Evolutionary conservation across 1,140 invertebrate genomes (phyloP).

Genomic region (Conopomorpha cramerella): DNA sequence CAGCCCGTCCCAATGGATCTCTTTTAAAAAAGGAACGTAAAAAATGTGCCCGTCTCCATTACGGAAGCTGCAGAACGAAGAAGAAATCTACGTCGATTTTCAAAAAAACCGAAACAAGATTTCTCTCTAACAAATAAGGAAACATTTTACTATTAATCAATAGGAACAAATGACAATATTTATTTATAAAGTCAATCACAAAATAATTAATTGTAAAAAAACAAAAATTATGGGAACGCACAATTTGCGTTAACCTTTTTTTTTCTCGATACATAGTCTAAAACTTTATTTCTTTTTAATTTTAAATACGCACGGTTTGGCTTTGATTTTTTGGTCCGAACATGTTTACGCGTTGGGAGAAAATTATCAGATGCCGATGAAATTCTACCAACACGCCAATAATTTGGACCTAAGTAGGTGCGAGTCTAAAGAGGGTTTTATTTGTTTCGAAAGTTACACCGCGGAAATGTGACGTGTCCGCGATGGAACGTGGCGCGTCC

Average conservation of each 20-base stretch:
- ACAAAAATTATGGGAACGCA: conserved; percentile 40
- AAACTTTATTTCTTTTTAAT: conserved; percentile 23
- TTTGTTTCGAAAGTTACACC: neutral
- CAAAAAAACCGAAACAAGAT: conserved; percentile 56
- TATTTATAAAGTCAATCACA: conserved; percentile 59
- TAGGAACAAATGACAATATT: conserved; percentile 58
- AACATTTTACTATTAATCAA: conserved; percentile 23
- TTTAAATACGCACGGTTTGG: conserved; percentile 40
- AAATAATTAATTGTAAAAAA: conserved; percentile 45
- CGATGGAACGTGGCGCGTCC: too few relatives aligned
- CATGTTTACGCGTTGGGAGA: too few relatives aligned
- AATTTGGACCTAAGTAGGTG: conserved; percentile 47
- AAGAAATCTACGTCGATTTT: conserved; percentile 57
- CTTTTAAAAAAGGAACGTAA: too few relatives aligned
- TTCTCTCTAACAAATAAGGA: conserved; percentile 24
- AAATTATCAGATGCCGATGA: too few relatives aligned
- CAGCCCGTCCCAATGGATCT: too few relatives aligned
- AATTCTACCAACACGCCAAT: too few relatives aligned
- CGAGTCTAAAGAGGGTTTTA: conserved; percentile 44
- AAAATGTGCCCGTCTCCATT: conserved; percentile 18
- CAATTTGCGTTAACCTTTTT: conserved; percentile 28
- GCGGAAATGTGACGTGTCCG: too few relatives aligned
- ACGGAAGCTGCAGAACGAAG: conserved; percentile 21
- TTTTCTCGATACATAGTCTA: conserved; percentile 48
- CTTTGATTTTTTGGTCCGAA: too few relatives aligned